Base-by-base conservation (phyloP, 2,113 vertebrate species). In the Antechinus flavipes region DNA sequence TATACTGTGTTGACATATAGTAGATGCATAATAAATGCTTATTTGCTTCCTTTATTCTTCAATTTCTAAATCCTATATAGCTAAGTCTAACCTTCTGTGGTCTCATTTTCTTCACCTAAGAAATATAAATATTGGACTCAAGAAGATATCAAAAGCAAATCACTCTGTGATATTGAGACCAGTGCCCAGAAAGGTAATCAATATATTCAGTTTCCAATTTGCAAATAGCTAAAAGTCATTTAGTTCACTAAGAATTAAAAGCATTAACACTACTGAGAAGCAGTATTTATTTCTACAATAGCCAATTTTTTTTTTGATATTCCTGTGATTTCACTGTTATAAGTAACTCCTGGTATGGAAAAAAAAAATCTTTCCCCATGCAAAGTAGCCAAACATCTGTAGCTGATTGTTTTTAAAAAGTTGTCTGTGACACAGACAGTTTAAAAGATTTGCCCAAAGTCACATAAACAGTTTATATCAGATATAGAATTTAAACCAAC, bases 221-320 rank as follows among this genome's bases (percentile, higher is more conserved):
- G 54, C 89, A 90, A 84, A 93, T 27, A 93, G 53, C 61, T 94
- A 90, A 95, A 92, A 35, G 8, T 53, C 68, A 30, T 58, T 50
- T 27, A 55, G 93, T 93, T 95, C 52, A 94, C 47, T 55, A 89
- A 53, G 50, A 94, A 91, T 68, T 35, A 91, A 93, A 94, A 96
- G 8, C 11, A 58, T 47, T 6, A 54, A 90, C 46, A 94, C 96
- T 93, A 94, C 54, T 76, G 27, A 95, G 53, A 89, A 93, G 92
- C 53, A 30, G 0, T 0, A 42, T 92, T 47, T 54, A 93, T 93
- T 94, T 76, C 8, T 25, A 90, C 16, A 22, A n/a, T 42, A n/a
- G n/a, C 6, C 19, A 76, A 76, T 3, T 47, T 19, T n/a, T 0
- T 16, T 76, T n/a, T 76, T 35, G 61, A 3, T 76, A 35, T 16